Evolutionary conservation across 2,888 invertebrate genomes (phyloP).

Genomic region (Leptinotarsa rubiginosa): DNA sequence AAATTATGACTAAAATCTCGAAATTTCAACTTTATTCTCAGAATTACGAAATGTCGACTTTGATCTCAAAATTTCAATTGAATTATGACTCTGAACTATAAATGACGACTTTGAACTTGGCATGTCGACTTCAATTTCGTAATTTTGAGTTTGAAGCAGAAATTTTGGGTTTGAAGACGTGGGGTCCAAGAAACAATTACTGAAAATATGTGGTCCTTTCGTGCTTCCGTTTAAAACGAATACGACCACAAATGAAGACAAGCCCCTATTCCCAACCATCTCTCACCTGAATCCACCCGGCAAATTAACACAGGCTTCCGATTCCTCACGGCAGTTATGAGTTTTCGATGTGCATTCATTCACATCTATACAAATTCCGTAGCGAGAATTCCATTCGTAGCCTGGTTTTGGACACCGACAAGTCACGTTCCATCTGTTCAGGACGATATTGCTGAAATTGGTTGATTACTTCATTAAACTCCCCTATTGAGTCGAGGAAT

Average conservation of each 20-base stretch:
- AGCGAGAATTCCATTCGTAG: slow-evolving; percentile 71
- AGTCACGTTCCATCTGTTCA: slow-evolving; percentile 73
- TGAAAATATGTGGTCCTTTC: neutral
- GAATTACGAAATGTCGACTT: no score
- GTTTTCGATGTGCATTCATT: slow-evolving; percentile 69
- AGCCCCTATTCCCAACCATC: neutral
- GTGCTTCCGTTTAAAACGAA: no score
- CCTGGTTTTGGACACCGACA: slow-evolving; percentile 70
- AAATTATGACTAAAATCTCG: no score
- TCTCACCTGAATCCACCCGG: slow-evolving; percentile 65
- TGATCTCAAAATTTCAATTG: no score
- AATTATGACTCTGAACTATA: no score
- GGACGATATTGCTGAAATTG: slow-evolving; percentile 63
- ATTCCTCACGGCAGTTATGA: slow-evolving; percentile 64
- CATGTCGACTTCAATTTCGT: no score
- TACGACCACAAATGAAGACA: neutral
- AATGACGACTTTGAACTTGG: no score
- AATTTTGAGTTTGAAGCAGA: no score
- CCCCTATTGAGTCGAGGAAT: slow-evolving; percentile 21
- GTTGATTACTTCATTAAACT: slow-evolving; percentile 34
- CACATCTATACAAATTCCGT: slow-evolving; percentile 73
- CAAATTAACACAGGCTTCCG: slow-evolving; percentile 72
- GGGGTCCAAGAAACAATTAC: no score
- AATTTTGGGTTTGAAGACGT: no score
- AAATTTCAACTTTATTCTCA: no score